phyloP scores from a whole-genome alignment of 1,140 invertebrate genomes.

The Nilaparvata lugens region DNA sequence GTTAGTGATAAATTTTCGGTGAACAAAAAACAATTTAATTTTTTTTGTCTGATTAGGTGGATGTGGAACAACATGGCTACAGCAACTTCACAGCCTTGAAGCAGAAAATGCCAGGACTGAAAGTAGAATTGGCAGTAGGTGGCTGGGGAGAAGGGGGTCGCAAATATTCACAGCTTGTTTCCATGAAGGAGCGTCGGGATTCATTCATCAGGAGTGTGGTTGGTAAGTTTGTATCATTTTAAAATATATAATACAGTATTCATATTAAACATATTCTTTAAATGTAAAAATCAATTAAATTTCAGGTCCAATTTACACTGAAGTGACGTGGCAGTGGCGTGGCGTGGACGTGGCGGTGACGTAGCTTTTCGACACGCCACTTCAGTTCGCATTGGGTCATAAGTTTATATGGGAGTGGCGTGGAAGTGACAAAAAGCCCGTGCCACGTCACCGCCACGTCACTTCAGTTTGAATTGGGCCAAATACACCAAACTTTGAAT shows the following conservation, averaged over 20 bases:
- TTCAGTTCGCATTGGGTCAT: no score
- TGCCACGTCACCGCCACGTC: no score
- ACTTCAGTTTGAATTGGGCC: background rate
- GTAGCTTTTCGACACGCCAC: no score
- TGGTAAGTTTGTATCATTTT: slow-evolving; percentile 39
- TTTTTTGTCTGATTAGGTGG: slow-evolving; percentile 45
- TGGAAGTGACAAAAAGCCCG: no score
- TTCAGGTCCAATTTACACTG: no score
- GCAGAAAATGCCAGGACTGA: slow-evolving; percentile 58
- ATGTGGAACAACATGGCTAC: slow-evolving; percentile 67
- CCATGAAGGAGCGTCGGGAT: slow-evolving; percentile 51
- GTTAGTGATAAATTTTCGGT: background rate
- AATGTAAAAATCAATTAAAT: no score
- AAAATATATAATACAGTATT: no score
- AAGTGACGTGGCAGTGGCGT: no score
- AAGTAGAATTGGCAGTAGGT: slow-evolving; percentile 70
- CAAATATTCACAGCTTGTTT: slow-evolving; percentile 74
- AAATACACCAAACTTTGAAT: background rate
- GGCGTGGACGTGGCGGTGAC: no score
- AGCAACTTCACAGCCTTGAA: slow-evolving; percentile 70
- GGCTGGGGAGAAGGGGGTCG: slow-evolving; percentile 81
- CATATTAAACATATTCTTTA: no score
- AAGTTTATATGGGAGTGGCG: no score
- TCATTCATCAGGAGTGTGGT: slow-evolving; percentile 67
- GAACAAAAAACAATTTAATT: background rate